Conservation (phyloP, 1,140 invertebrate genomes). For the Neodiprion virginianus region DNA sequence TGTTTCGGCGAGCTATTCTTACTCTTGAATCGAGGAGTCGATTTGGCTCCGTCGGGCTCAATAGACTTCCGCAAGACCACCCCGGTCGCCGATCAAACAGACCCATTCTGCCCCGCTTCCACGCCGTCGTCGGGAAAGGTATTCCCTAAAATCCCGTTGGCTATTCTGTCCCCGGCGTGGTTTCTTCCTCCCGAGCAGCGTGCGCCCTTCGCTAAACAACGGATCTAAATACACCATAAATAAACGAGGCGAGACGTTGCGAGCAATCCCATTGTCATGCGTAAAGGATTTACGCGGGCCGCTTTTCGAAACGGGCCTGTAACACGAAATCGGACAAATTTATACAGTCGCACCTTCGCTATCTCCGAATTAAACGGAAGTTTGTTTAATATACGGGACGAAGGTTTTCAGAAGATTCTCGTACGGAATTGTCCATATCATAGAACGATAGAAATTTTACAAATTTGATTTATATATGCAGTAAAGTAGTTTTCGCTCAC, state of each 20-base stretch:
- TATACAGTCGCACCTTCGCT: too few relatives aligned
- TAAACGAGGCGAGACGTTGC: not conserved
- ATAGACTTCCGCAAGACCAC: slow-evolving; percentile 36
- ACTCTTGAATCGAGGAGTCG: not conserved
- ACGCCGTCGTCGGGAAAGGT: not conserved
- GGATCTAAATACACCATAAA: slow-evolving; percentile 1
- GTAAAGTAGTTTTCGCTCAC: too few relatives aligned
- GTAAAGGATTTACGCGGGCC: too few relatives aligned
- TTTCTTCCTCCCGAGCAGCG: not conserved
- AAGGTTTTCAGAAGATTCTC: too few relatives aligned
- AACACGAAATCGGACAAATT: too few relatives aligned
- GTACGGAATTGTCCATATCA: too few relatives aligned
- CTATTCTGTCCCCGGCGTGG: not conserved
- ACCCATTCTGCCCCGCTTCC: not conserved
- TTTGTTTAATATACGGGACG: too few relatives aligned
- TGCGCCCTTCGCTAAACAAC: not conserved
- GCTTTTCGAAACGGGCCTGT: too few relatives aligned
- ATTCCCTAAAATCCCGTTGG: too few relatives aligned
- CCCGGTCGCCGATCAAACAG: slow-evolving; percentile 22
- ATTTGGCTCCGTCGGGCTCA: slow-evolving; percentile 17
- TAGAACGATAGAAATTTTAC: too few relatives aligned
- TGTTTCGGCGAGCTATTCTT: not conserved
- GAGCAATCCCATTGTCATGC: not conserved
- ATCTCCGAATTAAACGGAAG: too few relatives aligned
- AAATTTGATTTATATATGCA: too few relatives aligned